Evolutionary conservation across 2,888 invertebrate species (phyloP).

Genomic region (Caradrina kadenii): DNA sequence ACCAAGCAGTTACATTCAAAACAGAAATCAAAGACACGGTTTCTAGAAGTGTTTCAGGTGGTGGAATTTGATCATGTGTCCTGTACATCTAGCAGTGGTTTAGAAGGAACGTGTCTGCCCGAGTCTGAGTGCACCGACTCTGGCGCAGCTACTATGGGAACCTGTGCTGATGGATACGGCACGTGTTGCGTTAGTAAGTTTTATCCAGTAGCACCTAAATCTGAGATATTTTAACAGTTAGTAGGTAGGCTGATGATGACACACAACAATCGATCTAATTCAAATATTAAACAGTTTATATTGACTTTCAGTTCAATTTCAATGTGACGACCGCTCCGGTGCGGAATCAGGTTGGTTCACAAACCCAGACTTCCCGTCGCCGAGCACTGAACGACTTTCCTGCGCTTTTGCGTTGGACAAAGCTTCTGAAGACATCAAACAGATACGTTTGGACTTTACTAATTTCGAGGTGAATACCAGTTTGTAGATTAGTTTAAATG

Average conservation of each 20-base stretch:
- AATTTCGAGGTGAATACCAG: slow-evolving; percentile 91
- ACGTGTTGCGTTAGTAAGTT: slow-evolving; percentile 94
- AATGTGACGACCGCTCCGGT: slow-evolving; percentile 92
- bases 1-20: slow-evolving; percentile 45
- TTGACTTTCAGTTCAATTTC: slow-evolving; percentile 89
- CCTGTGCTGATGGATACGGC: slow-evolving; percentile 93
- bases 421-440: slow-evolving; percentile 91
- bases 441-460: slow-evolving; percentile 93
- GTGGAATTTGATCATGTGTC: slow-evolving; percentile 92
- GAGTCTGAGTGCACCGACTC: slow-evolving; percentile 91
- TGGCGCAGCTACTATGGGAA: slow-evolving; percentile 92
- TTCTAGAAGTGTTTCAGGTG: slow-evolving; percentile 93
- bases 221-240: too few relatives aligned
- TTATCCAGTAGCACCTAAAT: not conserved
- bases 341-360: slow-evolving; percentile 93
- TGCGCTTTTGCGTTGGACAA: slow-evolving; percentile 92
- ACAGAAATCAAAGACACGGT: slow-evolving; percentile 72
- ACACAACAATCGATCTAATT: not conserved
- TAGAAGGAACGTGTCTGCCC: slow-evolving; percentile 93
- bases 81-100: slow-evolving; percentile 90
- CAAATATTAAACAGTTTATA: not conserved
- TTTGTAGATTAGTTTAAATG: too few relatives aligned
- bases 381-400: slow-evolving; percentile 90
- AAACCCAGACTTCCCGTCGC: slow-evolving; percentile 92
- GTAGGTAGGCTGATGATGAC: too few relatives aligned